These are phyloP conservation scores for Scolanthus callimorphus DNA, from an alignment of 92 coral and sea anemone species.

Conservation along the genomic window DNA sequence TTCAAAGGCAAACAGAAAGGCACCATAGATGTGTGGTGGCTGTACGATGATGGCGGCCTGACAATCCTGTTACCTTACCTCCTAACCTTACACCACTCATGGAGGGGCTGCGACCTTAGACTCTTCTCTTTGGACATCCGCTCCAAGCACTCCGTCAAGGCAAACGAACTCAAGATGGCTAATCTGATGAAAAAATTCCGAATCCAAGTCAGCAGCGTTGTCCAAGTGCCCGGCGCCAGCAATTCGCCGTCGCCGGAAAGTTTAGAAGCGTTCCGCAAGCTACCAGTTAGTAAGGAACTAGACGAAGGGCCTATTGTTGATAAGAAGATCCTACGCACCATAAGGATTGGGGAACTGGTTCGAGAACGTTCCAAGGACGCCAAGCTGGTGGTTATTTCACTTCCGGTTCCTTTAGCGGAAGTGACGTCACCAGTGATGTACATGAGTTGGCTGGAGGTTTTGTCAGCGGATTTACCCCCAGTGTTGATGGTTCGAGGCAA, in stretches of 20 bases:
- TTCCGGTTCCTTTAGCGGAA: conserved; percentile 91
- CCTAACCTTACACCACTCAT: conserved; percentile 75
- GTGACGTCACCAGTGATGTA: conserved; percentile 87
- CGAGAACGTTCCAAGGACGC: conserved; percentile 73
- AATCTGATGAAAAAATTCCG: conserved; percentile 89
- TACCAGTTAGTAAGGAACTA: conserved; percentile 66
- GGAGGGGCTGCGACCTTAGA: conserved; percentile 85
- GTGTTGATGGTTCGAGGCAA: conserved; percentile 93
- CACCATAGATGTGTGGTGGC: conserved; percentile 95
- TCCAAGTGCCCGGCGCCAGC: conserved; percentile 60
- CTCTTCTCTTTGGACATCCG: conserved; percentile 78
- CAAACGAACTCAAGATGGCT: conserved; percentile 72
- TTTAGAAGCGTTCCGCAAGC: conserved; percentile 67
- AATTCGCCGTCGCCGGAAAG: conserved; percentile 75
- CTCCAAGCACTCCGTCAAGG: conserved; percentile 62
- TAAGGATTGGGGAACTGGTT: conserved; percentile 92
- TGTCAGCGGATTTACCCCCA: conserved; percentile 83
- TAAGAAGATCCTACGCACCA: conserved; percentile 83
- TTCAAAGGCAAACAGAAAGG: conserved; percentile 70
- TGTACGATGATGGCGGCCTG: conserved; percentile 95
- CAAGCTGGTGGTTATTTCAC: conserved; percentile 80
- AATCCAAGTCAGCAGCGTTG: conserved; percentile 77
- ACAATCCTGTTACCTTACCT: conserved; percentile 84
- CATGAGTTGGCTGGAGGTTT: conserved; percentile 97
- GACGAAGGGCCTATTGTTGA: conserved; percentile 57